Conservation (phyloP, 1,140 invertebrate species). For the Drosophila athabasca region DNA sequence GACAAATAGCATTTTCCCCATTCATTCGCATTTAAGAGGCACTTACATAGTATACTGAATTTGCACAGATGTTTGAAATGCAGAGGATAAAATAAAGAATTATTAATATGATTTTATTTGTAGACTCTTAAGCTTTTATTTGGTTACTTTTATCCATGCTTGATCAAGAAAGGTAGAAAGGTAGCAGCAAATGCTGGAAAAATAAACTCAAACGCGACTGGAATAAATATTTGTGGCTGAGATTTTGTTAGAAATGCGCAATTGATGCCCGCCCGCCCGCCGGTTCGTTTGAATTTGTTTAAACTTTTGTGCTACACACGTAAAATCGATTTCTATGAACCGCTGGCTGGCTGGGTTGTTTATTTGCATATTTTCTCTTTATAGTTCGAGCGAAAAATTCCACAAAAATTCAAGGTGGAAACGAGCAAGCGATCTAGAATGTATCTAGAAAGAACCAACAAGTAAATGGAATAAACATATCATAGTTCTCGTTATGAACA, state of each 20-base stretch:
- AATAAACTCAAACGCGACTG: slow-evolving; percentile 57
- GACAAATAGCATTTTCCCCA: neutral
- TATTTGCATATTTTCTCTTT: slow-evolving; percentile 53
- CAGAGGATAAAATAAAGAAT: too few species aligned
- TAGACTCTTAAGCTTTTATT: slow-evolving; percentile 51
- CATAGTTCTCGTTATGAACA: neutral
- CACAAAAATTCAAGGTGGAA: slow-evolving; percentile 39
- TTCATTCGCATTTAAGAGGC: too few species aligned
- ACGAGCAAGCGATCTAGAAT: neutral
- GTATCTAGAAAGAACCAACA: slow-evolving; percentile 3
- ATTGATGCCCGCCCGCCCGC: slow-evolving; percentile 47
- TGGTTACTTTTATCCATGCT: slow-evolving; percentile 38
- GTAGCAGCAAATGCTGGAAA: slow-evolving; percentile 12
- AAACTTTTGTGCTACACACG: slow-evolving; percentile 55
- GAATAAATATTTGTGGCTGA: slow-evolving; percentile 58
- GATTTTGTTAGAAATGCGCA: slow-evolving; percentile 63
- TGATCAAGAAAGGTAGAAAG: slow-evolving; percentile 1
- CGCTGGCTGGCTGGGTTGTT: slow-evolving; percentile 17
- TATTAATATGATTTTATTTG: slow-evolving; percentile 50
- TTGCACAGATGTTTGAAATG: too few species aligned
- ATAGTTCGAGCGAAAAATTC: slow-evolving; percentile 43
- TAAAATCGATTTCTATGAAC: slow-evolving; percentile 42
- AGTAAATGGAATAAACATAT: slow-evolving; percentile 18
- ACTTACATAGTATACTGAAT: too few species aligned
- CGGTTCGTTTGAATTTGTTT: slow-evolving; percentile 49